Evolutionary conservation across 2,113 vertebrate species (phyloP).

Genomic region (Pipa parva): DNA sequence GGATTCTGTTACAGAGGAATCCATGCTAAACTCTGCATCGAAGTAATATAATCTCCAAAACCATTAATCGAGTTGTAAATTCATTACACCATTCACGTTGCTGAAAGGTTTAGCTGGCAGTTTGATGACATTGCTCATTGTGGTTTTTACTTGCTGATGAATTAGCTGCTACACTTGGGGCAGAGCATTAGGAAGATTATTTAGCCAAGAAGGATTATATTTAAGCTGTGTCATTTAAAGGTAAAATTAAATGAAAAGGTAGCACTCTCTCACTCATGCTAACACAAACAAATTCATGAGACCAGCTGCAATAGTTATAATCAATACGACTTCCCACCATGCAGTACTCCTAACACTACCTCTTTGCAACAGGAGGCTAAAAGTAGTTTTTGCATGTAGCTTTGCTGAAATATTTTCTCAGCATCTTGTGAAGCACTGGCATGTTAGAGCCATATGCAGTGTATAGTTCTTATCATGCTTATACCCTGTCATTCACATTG

Average conservation of each 20-base stretch:
- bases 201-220: constrained; percentile 14
- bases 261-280: neutral
- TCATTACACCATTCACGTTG: neutral
- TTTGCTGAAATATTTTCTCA: too few relatives aligned
- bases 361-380: too few relatives aligned
- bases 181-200: constrained; percentile 24
- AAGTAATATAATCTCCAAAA: constrained; percentile 13
- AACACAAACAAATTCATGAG: neutral
- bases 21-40: constrained; percentile 27
- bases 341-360: neutral
- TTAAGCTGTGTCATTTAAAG: constrained; percentile 4
- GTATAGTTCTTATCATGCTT: too few relatives aligned
- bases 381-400: too few relatives aligned
- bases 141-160: constrained; percentile 30
- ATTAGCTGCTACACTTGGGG: constrained; percentile 20
- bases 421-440: too few relatives aligned
- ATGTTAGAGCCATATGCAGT: too few relatives aligned
- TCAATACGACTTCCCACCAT: neutral
- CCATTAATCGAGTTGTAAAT: constrained; percentile 16
- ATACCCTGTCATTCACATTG: too few relatives aligned
- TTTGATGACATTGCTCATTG: constrained; percentile 27
- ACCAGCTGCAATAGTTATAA: neutral
- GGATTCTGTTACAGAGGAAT: constrained; percentile 4
- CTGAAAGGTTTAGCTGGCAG: constrained; percentile 23
- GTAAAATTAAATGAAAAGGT: constrained; percentile 2